A percentile compares a stretch with the other conserved stretches of the same genome.
Conservation (phyloP, 2,113 vertebrate genomes). For the Vulpes ferrilata region DNA sequence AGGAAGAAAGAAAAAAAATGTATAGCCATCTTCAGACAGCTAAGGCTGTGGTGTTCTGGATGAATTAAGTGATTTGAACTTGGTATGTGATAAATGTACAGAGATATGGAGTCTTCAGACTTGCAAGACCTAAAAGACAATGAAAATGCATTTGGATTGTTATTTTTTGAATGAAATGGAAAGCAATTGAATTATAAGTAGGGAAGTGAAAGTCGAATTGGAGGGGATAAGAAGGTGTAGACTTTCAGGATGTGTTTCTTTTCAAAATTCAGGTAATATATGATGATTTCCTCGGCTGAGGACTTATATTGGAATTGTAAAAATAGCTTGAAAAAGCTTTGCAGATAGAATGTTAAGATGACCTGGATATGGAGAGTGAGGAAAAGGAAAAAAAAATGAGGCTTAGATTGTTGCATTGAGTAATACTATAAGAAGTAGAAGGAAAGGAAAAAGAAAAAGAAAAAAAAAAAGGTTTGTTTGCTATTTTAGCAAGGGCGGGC, state of each 20-base stretch:
- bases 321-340: background rate
- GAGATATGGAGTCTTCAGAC: background rate
- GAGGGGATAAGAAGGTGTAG: fast-evolving
- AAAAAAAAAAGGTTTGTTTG: background rate
- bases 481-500: background rate
- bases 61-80: background rate
- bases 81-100: background rate
- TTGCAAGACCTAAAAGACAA: background rate
- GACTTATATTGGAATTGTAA: background rate
- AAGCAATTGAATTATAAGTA: background rate
- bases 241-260: background rate
- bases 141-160: background rate
- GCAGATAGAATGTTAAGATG: background rate
- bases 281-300: background rate
- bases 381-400: background rate
- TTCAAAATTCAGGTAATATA: background rate
- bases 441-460: background rate
- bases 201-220: background rate
- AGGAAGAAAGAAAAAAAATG: background rate
- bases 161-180: background rate
- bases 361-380: background rate
- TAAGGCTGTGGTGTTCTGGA: background rate
- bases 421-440: background rate
- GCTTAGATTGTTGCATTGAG: background rate
- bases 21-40: background rate